Conservation (phyloP, 2,888 invertebrate species). For the Drosophila meridionalis region DNA sequence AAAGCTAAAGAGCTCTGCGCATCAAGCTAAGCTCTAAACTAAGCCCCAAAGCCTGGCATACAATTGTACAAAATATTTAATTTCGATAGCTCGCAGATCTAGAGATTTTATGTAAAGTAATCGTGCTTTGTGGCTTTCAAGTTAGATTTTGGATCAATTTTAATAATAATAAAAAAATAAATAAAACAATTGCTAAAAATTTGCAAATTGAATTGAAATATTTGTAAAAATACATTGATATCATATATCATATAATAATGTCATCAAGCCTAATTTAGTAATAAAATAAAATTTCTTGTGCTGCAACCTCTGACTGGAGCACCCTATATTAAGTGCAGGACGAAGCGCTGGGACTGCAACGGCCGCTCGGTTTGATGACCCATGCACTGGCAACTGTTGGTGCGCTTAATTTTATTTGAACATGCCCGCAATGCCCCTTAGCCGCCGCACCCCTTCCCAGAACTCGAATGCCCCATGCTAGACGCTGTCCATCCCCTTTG, state of each 20-base stretch:
- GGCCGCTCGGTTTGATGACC: constrained; percentile 71
- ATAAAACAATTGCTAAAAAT: background rate
- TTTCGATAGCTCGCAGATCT: background rate
- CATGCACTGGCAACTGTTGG: constrained; percentile 63
- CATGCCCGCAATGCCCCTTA: constrained; percentile 30
- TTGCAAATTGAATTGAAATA: background rate
- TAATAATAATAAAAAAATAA: background rate
- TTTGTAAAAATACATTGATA: background rate
- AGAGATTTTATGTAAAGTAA: background rate
- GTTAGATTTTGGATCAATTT: background rate
- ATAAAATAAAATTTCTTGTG: background rate
- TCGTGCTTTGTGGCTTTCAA: background rate
- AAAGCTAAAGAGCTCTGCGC: background rate
- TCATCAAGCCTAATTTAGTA: background rate
- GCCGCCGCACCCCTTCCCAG: background rate
- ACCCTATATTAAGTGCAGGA: constrained; percentile 38
- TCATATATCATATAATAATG: background rate
- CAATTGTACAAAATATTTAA: background rate
- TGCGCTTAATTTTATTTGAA: constrained; percentile 72
- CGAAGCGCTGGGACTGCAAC: constrained; percentile 33
- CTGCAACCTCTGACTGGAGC: background rate
- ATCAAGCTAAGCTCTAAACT: background rate
- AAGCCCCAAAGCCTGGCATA: background rate
- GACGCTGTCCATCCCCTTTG: background rate
- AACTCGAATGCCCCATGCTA: background rate